Evolutionary conservation across 2,113 vertebrate species (phyloP), one percentile per base, ranked within the genome.

Genomic region (Hippocampus comes): DNA sequence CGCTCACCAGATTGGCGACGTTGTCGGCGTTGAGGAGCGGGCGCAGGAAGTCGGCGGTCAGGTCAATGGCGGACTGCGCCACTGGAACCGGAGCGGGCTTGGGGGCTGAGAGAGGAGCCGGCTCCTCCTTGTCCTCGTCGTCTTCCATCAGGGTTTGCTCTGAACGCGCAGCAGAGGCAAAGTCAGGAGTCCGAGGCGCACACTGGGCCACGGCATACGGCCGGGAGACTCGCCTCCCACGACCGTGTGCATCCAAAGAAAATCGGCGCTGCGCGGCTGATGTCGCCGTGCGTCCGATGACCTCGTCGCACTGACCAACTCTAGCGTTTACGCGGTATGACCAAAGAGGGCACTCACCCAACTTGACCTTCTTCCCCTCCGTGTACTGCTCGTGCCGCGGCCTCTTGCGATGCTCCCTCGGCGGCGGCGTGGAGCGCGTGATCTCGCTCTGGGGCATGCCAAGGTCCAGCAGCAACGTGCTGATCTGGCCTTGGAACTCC

Each of bases 61-160:
- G 89, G 79, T 99, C 96, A 0, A 95, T 96, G 73, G 97, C 95
- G 0, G 95, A 96, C 78, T 95, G 95, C 0, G 82, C 81, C 0
- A 76, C 89, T 5, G 93, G 94, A 17, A 84, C 85, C 3, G 84
- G 73, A 0, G 90, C 85, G 0, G 90, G 91, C 70, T 96, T 97
- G 0, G 95, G 91, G 0, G 77, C 75, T 0, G 91, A 72, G 0
- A 88, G 83, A 0, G 92, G 77, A 0, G 86, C 87, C 0, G 92
- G 88, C 68, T 98, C 95, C 70, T 98, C 97, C 56, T 97, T 98
- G 82, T 98, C 97, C 55, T 98, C 97, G 0, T 98, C 97, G 0
- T 98, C 96, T 68, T 97, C 96, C 0, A 93, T 95, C 60, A 97
- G 79, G 12, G 91, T 15, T 0, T 94, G 90, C 73, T 98, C 96